These are phyloP conservation scores for Lucinisca nassula DNA, from an alignment of 2,888 invertebrate genomes.

Conservation along the genomic window DNA sequence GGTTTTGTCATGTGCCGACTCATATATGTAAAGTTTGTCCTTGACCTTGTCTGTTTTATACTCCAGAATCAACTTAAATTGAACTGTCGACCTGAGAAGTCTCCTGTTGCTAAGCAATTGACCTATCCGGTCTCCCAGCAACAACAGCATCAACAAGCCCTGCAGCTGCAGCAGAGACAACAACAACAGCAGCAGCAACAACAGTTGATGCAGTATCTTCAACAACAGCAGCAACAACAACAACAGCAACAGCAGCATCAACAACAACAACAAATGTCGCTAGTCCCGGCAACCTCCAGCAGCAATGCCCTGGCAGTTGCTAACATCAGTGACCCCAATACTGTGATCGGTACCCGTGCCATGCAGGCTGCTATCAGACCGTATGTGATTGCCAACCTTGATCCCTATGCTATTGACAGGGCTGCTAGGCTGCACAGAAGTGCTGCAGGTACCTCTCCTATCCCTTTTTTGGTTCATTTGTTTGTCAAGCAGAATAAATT, in stretches of 20 bases:
- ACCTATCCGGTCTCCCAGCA: conserved; percentile 72
- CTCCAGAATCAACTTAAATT: conserved; percentile 74
- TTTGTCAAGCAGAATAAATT: too few species aligned
- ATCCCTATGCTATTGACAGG: conserved; percentile 89
- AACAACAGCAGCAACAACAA: conserved; percentile 14
- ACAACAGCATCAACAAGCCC: conserved; percentile 78
- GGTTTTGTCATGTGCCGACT: too few species aligned
- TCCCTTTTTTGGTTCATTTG: too few species aligned
- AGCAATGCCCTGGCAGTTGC: conserved; percentile 11
- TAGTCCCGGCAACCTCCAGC: conserved; percentile 55
- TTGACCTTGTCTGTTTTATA: neutral
- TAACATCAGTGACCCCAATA: neutral
- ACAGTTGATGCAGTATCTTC: conserved; percentile 27
- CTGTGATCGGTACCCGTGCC: neutral
- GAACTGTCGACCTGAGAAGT: conserved; percentile 57
- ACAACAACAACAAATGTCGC: conserved; percentile 48
- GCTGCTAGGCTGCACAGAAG: conserved; percentile 91
- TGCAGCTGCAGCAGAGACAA: conserved; percentile 30
- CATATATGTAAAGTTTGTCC: too few species aligned
- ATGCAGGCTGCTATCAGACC: conserved; percentile 63
- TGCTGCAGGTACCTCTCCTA: conserved; percentile 91
- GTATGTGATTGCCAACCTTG: conserved; percentile 79
- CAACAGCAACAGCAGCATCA: neutral
- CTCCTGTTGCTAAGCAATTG: conserved; percentile 65
- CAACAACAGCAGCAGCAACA: conserved; percentile 31